These are phyloP conservation scores for Temnothorax curvispinosus DNA, from an alignment of 1,140 invertebrate species.

Conservation along the genomic window DNA sequence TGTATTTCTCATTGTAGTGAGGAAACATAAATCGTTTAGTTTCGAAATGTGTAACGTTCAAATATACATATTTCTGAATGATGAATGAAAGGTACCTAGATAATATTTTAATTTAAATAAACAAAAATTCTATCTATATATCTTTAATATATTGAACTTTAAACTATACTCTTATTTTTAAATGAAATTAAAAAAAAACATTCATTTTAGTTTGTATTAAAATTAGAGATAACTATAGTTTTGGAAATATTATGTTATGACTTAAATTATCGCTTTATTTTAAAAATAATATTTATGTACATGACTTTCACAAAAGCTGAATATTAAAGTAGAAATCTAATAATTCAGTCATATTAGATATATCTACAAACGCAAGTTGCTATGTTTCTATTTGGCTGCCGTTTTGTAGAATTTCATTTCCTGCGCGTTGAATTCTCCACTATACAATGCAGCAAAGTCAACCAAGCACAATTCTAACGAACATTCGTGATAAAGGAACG, in stretches of 20 bases:
- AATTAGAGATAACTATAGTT: neutral
- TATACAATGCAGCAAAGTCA: conserved; percentile 20
- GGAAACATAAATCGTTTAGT: neutral
- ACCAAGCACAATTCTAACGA: conserved; percentile 44
- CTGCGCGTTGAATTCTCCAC: conserved; percentile 33
- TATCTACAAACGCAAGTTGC: neutral
- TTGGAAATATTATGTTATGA: neutral
- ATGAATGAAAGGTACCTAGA: neutral
- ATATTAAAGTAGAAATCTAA: neutral
- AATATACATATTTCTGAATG: neutral
- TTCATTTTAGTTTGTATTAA: neutral
- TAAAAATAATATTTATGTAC: neutral
- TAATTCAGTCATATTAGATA: conserved; percentile 29
- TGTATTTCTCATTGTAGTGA: neutral
- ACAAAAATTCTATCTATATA: neutral
- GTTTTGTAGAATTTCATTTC: conserved; percentile 58
- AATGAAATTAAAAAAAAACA: neutral
- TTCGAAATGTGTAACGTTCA: neutral
- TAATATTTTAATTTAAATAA: neutral
- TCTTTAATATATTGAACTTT: neutral
- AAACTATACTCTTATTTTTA: neutral
- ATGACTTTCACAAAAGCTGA: neutral
- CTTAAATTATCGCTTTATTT: neutral
- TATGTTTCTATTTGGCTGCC: conserved; percentile 21
- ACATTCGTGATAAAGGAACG: conserved; percentile 52